Percentiles rank a stretch among this genome's conserved stretches.
Evolutionary conservation across 2,888 invertebrate genomes (phyloP).

Genomic region (Augiades crinisus): DNA sequence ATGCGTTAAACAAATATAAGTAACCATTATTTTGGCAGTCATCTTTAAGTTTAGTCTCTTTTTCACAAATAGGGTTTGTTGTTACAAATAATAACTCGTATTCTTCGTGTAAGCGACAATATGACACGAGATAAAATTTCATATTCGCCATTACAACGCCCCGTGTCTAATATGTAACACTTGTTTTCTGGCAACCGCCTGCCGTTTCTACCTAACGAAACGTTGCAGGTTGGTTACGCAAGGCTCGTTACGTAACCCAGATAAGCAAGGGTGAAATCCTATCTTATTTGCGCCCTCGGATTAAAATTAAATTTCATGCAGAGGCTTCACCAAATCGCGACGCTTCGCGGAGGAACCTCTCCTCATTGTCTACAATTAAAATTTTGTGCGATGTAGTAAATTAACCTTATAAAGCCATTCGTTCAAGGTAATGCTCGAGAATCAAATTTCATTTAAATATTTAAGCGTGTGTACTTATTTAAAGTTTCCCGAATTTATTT

Average conservation of each 20-base stretch:
- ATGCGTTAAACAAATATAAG: background rate
- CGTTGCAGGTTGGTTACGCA: slow-evolving; percentile 40
- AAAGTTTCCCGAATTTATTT: no score
- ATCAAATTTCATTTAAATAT: slow-evolving; percentile 10
- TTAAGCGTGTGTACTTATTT: no score
- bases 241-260: slow-evolving; percentile 50
- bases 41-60: no score
- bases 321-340: slow-evolving; percentile 58
- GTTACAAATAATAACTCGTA: slow-evolving; percentile 13
- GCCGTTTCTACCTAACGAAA: slow-evolving; percentile 27
- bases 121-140: slow-evolving; percentile 14
- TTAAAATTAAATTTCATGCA: slow-evolving; percentile 76
- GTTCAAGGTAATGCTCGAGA: background rate
- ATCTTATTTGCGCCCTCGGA: slow-evolving; percentile 70
- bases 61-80: background rate
- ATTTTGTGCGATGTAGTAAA: slow-evolving; percentile 53
- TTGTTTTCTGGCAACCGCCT: slow-evolving; percentile 27
- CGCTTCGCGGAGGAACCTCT: slow-evolving; percentile 46
- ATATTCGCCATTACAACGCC: slow-evolving; percentile 19
- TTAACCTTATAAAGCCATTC: slow-evolving; percentile 15
- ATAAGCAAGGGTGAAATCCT: slow-evolving; percentile 72
- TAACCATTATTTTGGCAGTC: no score
- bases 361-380: slow-evolving; percentile 65
- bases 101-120: background rate
- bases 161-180: slow-evolving; percentile 19